These are phyloP conservation scores for Eurosta solidaginis DNA, from an alignment of 1,140 invertebrate species.

Conservation along the genomic window DNA sequence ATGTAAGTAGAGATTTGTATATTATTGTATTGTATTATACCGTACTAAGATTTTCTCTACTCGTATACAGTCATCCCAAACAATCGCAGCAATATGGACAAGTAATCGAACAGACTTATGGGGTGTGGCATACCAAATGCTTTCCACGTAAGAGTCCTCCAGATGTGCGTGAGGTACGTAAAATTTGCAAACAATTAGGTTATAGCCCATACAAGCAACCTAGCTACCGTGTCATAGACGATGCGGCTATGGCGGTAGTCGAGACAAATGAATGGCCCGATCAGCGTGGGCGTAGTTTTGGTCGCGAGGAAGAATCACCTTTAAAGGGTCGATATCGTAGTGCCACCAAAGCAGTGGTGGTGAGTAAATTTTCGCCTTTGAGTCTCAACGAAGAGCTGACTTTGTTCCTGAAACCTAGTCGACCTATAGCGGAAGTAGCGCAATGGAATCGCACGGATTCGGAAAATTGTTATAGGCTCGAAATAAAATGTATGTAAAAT, in stretches of 20 bases:
- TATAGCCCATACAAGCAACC: constrained; percentile 51
- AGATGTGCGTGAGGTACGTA: constrained; percentile 50
- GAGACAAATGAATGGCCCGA: constrained; percentile 45
- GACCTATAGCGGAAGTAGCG: constrained; percentile 52
- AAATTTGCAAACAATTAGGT: constrained; percentile 60
- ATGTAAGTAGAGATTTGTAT: constrained; percentile 40
- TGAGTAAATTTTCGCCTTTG: constrained; percentile 55
- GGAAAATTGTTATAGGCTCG: constrained; percentile 48
- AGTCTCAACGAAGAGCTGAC: constrained; percentile 51
- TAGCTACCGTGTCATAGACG: constrained; percentile 53
- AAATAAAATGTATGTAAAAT: constrained; percentile 48
- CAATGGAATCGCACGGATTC: constrained; percentile 53
- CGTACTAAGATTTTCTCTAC: background rate
- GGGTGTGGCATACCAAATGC: constrained; percentile 68
- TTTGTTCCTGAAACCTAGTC: constrained; percentile 53
- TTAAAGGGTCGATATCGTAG: constrained; percentile 46
- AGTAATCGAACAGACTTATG: constrained; percentile 63
- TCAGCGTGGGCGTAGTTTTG: constrained; percentile 43
- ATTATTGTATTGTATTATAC: constrained; percentile 27
- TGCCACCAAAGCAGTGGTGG: constrained; percentile 50
- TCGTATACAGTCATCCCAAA: constrained; percentile 31
- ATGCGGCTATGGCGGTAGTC: constrained; percentile 44
- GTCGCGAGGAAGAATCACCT: constrained; percentile 37
- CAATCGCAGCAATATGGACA: constrained; percentile 59
- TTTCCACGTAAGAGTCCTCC: constrained; percentile 57